Conservation (phyloP, 2,888 invertebrate species). For the Flexamia atlantica region DNA sequence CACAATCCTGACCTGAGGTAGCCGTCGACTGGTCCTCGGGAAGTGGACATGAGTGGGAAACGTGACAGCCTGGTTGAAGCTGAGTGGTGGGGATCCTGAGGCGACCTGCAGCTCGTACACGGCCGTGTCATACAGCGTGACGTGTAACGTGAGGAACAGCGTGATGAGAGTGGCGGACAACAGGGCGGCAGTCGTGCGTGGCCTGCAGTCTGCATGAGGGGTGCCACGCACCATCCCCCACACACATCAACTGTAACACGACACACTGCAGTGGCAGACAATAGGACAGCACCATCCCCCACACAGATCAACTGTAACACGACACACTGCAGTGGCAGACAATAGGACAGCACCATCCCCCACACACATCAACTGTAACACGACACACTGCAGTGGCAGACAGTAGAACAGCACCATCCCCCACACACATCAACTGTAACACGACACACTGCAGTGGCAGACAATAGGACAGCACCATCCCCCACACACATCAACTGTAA, state of each 20-base stretch:
- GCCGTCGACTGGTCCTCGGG: slow-evolving; percentile 80
- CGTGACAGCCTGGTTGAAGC: slow-evolving; percentile 63
- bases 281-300: slow-evolving; percentile 57
- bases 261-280: slow-evolving; percentile 57
- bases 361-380: slow-evolving; percentile 53
- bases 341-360: slow-evolving; percentile 48
- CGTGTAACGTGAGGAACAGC: slow-evolving; percentile 67
- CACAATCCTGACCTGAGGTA: no score
- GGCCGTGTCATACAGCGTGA: slow-evolving; percentile 66
- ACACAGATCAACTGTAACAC: slow-evolving; percentile 61
- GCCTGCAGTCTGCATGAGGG: slow-evolving; percentile 60
- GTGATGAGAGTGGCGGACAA: slow-evolving; percentile 64
- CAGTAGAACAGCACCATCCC: slow-evolving; percentile 65
- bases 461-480: slow-evolving; percentile 50
- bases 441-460: slow-evolving; percentile 61
- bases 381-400: slow-evolving; percentile 47
- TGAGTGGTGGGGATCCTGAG: slow-evolving; percentile 58
- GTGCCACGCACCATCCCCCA: slow-evolving; percentile 58
- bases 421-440: no score
- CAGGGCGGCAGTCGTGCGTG: slow-evolving; percentile 63
- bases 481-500: no score
- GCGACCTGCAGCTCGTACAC: slow-evolving; percentile 65
- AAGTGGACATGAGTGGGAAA: slow-evolving; percentile 76
- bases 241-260: slow-evolving; percentile 60
- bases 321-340: slow-evolving; percentile 57